These are phyloP conservation scores for Dryomyza anilis DNA, from an alignment of 2,888 invertebrate genomes.

Conservation along the genomic window DNA sequence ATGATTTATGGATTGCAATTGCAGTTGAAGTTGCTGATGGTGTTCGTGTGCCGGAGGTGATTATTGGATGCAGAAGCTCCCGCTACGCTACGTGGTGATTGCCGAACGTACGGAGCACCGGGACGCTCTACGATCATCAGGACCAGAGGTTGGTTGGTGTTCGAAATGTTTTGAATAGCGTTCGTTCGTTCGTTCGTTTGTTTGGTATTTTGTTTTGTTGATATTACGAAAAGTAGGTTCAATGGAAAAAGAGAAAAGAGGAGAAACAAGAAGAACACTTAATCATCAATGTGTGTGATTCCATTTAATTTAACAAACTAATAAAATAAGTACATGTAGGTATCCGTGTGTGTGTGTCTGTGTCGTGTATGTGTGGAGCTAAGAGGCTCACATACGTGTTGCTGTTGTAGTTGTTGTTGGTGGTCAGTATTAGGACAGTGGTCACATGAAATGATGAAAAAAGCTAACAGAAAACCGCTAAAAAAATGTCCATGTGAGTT, in stretches of 20 bases:
- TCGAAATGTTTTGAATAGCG: neutral
- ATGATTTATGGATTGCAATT: slow-evolving; percentile 38
- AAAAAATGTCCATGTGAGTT: too few species aligned
- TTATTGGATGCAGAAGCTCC: slow-evolving; percentile 53
- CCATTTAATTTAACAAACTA: too few species aligned
- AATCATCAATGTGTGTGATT: slow-evolving; percentile 26
- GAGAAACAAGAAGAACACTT: slow-evolving; percentile 30
- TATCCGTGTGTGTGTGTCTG: too few species aligned
- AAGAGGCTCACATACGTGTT: too few species aligned
- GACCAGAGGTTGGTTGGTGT: neutral
- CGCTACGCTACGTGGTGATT: slow-evolving; percentile 63
- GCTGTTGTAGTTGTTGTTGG: too few species aligned
- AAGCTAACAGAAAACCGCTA: too few species aligned
- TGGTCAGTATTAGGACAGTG: too few species aligned
- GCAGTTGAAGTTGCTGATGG: slow-evolving; percentile 37
- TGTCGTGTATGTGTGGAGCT: too few species aligned
- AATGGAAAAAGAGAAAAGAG: slow-evolving; percentile 30
- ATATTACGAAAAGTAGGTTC: too few species aligned
- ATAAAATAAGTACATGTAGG: too few species aligned
- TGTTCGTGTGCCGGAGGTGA: slow-evolving; percentile 38
- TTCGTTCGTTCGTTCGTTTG: neutral
- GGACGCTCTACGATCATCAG: slow-evolving; percentile 56
- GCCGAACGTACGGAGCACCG: slow-evolving; percentile 62
- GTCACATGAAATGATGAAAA: too few species aligned
- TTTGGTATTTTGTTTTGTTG: neutral